Base-by-base conservation (phyloP, 2,797 vertebrate genomes). In the Lepus oiostolus region DNA sequence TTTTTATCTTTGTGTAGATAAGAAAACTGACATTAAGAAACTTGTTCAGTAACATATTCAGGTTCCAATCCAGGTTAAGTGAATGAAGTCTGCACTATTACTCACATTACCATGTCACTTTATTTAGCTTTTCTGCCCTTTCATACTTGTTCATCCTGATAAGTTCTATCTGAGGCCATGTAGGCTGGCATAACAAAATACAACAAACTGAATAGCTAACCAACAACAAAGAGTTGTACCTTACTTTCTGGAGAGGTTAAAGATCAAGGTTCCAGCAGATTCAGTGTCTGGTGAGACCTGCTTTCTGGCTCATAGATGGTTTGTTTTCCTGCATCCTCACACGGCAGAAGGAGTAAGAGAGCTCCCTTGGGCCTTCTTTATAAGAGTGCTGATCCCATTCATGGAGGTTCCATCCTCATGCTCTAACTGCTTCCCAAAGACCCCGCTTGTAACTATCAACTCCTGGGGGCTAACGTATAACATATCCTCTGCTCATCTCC, bases 101-200 rank as follows among this genome's bases (percentile, higher is more conserved):
- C 52, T 0, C 74, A 5, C 3, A 58, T 70, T 47, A 71, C 0
- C 8, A 1, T 80, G 12, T 35, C 7, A 30, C n/a, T 42, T 4
- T 32, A 7, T 11, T 16, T 68, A 26, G 7, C 12, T n/a, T 68
- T 60, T 35, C 75, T 50, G 10, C 19, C 19, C 77, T 42, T 60
- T 4, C 80, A 71, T 70, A 5, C 1, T 65, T 54, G 19, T 35
- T 74, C 80, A 16, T 77, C 22, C 16, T 52, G 22, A 3, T 16
- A 42, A 60, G 17, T 7, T 28, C 21, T 32, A 13, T 35, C 30
- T 21, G 2, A 7, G 72, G 26, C 22, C 11, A 1, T 54, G 54
- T 4, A 14, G 60, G 8, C 47, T 24, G 4, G 2, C 58, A 13
- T 38, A 67, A 38, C 22, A 42, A 76, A 84, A 62, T 13, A 21